Percentiles rank a stretch among this genome's conserved stretches.
Evolutionary conservation across 2,797 vertebrate species (phyloP).

Genomic region (Tinamus major): DNA sequence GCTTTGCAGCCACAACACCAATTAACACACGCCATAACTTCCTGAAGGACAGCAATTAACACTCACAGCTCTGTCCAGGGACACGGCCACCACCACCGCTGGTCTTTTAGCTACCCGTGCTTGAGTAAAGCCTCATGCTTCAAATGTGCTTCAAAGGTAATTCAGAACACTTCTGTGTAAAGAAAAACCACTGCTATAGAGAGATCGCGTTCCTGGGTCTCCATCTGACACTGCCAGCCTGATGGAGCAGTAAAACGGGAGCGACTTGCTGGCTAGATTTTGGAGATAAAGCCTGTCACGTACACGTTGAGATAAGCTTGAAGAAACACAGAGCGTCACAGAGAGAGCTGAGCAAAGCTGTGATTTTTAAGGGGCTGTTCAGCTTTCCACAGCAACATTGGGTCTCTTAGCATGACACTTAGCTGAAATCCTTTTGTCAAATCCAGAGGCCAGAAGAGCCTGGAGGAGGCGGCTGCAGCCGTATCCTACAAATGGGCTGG

Average conservation of each 20-base stretch:
- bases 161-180: background rate
- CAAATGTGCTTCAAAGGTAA: background rate
- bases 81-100: background rate
- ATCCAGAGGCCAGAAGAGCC: background rate
- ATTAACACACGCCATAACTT: background rate
- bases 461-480: background rate
- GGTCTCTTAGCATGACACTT: background rate
- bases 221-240: background rate
- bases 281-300: background rate
- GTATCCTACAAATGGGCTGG: background rate
- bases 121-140: background rate
- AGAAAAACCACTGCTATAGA: background rate
- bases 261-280: background rate
- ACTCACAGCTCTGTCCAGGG: background rate
- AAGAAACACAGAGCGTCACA: background rate
- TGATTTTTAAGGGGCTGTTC: slow-evolving; percentile 10
- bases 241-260: background rate
- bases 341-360: background rate
- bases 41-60: background rate
- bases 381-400: background rate
- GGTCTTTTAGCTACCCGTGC: background rate
- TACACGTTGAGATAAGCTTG: background rate
- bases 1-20: background rate
- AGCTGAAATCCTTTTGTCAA: background rate
- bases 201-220: background rate